Percentiles rank a stretch among this genome's conserved stretches.
These are phyloP conservation scores for Paedocypris sp. DNA, from an alignment of 2,113 vertebrate species.

Conservation along the genomic window DNA sequence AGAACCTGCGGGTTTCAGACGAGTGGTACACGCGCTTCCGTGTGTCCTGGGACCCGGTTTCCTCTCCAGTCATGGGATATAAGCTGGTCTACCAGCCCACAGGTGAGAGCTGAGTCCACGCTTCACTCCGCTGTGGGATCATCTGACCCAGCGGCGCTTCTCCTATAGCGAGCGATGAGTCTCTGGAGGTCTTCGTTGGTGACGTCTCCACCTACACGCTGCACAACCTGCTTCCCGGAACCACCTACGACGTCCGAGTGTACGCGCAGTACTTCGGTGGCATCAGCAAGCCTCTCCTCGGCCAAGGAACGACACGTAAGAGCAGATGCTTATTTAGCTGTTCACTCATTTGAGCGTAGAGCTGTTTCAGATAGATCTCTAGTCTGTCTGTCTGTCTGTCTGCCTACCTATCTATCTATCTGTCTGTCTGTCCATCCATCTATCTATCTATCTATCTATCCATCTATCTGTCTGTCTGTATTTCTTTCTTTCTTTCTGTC, in stretches of 20 bases:
- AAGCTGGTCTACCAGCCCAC: constrained; percentile 79
- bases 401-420: no score
- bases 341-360: background rate
- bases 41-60: constrained; percentile 84
- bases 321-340: no score
- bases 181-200: constrained; percentile 83
- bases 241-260: constrained; percentile 82
- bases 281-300: constrained; percentile 68
- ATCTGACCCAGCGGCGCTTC: no score
- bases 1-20: constrained; percentile 87
- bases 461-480: no score
- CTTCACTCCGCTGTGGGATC: no score
- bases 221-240: constrained; percentile 85
- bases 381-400: no score
- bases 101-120: constrained; percentile 42
- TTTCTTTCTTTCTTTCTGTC: no score
- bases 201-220: constrained; percentile 82
- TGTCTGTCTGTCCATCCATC: no score
- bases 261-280: constrained; percentile 83
- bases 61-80: constrained; percentile 85
- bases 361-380: no score
- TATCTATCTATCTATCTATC: no score
- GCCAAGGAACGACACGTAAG: constrained; percentile 85
- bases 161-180: constrained; percentile 65
- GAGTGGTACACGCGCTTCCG: constrained; percentile 97